A percentile compares a stretch with the other conserved stretches of the same genome.
These are phyloP conservation scores for Cryptotis parvus DNA, from an alignment of 2,113 vertebrate genomes.

Conservation along the genomic window DNA sequence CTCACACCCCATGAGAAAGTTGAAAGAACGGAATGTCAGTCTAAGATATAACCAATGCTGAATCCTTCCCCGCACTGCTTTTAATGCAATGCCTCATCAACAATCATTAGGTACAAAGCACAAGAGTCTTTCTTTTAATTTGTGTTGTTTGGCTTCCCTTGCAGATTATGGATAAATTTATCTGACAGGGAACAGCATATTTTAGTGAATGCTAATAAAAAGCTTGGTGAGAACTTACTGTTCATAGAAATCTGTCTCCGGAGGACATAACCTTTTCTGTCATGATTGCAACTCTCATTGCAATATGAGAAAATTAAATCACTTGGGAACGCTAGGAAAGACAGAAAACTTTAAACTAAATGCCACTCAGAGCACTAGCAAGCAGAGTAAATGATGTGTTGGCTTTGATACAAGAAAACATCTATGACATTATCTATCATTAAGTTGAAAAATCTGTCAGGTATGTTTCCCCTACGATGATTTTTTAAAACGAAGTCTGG, in stretches of 20 bases:
- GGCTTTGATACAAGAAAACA: conserved; percentile 83
- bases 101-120: conserved; percentile 56
- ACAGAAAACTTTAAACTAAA: conserved; percentile 84
- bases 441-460: conserved; percentile 80
- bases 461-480: conserved; percentile 73
- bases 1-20: conserved; percentile 6
- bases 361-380: conserved; percentile 82
- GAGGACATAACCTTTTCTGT: conserved; percentile 80
- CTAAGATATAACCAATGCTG: background rate
- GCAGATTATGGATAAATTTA: conserved; percentile 57
- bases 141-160: conserved; percentile 64
- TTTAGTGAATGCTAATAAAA: conserved; percentile 74
- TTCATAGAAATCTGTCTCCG: conserved; percentile 72
- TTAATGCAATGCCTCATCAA: background rate
- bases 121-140: conserved; percentile 36
- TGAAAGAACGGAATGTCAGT: background rate
- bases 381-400: conserved; percentile 78
- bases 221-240: conserved; percentile 60
- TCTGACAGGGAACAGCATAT: conserved; percentile 62
- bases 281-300: conserved; percentile 79
- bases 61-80: conserved; percentile 9
- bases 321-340: conserved; percentile 80
- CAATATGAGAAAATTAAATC: conserved; percentile 84
- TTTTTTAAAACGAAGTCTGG: conserved; percentile 44
- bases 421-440: conserved; percentile 81